Base-by-base conservation (phyloP, 2,888 invertebrate genomes). In the Pachydiplax longipennis region DNA sequence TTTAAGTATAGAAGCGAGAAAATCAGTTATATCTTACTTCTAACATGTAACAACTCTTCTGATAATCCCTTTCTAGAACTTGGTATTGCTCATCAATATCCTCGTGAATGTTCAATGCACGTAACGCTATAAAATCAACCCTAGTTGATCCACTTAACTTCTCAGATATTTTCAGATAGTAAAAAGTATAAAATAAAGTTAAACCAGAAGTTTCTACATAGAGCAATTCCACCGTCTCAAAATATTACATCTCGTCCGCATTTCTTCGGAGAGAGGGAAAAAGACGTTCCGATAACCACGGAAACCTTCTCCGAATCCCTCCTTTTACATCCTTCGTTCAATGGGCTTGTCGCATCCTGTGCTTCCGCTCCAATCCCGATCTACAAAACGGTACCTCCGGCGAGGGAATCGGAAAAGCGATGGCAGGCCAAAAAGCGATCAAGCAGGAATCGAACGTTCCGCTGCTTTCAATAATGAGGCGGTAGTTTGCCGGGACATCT, bases 391-490 rank as follows among this genome's bases (percentile, higher is more conserved):
- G 48, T 48, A 4, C n/a, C n/a, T 44, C 1, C n/a, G 44, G 44
- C 18, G 25, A 65, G n/a, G 4, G 81, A n/a, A 40, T 18, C 18
- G 35, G 58, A 22, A 58, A 58, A 58, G 58, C 5, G 35, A 37
- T 13, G 81, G 81, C 1, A n/a, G 44, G 48, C 44, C 44, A 37
- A 22, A 40, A 82, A 48, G 25, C 65, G 87, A 87, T 87, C 37
- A 35, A 37, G 61, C 61, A 37, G 37, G 37, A 58, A 31, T 58
- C 35, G 83, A 87, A 87, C 87, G 87, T 87, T 87, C 65, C 65
- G 40, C 61, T 87, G 87, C 35, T 37, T 87, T 48, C 87, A 65
- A 65, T 87, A 87, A 87, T 87, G 87, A 87, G 61, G 22, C 35
- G 58, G 58, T 18, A 53, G 25, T 53, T 53, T 53, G 53, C 2